Percentiles rank a stretch among this genome's conserved stretches.
phyloP scores from a whole-genome alignment of 2,113 vertebrate genomes.

The Sceloporus undulatus region DNA sequence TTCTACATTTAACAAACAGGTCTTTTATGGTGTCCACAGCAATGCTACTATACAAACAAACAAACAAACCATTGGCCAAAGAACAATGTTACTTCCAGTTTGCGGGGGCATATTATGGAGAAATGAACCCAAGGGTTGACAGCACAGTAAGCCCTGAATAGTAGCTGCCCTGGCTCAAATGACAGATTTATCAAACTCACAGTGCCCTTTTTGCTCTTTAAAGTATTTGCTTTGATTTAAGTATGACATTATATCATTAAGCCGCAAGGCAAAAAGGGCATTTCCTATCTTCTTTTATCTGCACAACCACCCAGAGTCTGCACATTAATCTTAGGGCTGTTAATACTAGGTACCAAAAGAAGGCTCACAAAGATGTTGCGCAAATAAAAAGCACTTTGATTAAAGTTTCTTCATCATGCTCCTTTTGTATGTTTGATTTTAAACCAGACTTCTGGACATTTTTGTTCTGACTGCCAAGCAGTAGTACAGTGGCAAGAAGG shows the following conservation, averaged over 20 bases:
- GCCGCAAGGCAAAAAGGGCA: neutral
- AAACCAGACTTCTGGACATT: neutral
- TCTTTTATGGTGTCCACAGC: neutral
- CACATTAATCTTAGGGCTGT: neutral
- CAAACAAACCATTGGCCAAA: neutral
- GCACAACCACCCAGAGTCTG: neutral
- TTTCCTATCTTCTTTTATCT: neutral
- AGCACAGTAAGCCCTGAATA: neutral
- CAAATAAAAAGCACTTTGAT: neutral
- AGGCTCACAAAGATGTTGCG: neutral
- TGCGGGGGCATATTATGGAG: neutral
- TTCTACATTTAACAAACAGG: neutral
- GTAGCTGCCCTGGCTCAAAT: neutral
- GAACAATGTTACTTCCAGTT: neutral
- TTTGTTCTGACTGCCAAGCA: neutral
- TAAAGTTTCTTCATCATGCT: neutral
- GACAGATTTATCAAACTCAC: neutral
- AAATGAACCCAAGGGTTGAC: neutral
- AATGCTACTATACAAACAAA: neutral
- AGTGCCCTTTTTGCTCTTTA: neutral
- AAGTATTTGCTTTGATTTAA: neutral
- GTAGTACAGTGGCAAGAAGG: neutral
- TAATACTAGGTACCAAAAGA: neutral
- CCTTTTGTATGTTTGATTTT: conserved; percentile 6
- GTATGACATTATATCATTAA: neutral